A percentile compares a stretch with the other conserved stretches of the same genome.
phyloP scores from a whole-genome alignment of 2,888 invertebrate genomes.

The Lamellibrachia satsuma region DNA sequence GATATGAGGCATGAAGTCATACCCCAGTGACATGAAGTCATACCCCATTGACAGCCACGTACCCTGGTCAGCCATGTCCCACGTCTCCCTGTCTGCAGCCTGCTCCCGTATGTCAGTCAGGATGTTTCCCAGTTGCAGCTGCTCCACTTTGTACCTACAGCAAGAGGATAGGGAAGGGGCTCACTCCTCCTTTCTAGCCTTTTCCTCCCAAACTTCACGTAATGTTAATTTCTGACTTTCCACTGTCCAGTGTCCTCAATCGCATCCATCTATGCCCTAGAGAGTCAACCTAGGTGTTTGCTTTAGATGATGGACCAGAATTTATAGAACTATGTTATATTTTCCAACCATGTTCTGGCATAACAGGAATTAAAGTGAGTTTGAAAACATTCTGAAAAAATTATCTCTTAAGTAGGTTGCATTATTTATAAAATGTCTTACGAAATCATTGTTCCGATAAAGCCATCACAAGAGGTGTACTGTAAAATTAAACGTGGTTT shows the following conservation, averaged over 20 bases:
- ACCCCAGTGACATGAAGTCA: too few species aligned
- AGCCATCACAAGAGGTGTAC: neutral
- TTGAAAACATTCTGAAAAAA: neutral
- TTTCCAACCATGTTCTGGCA: neutral
- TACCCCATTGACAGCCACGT: conserved; percentile 14
- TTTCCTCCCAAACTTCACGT: neutral
- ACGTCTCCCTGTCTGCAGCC: conserved; percentile 55
- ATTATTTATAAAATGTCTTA: neutral
- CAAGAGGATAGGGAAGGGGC: neutral
- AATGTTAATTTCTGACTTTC: neutral
- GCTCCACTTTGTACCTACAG: conserved; percentile 45
- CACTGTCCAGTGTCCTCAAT: neutral
- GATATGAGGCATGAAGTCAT: too few species aligned
- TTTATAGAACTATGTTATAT: too few species aligned
- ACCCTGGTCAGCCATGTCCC: conserved; percentile 64
- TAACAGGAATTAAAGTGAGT: neutral
- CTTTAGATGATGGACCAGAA: too few species aligned
- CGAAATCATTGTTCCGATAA: neutral
- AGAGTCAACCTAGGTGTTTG: too few species aligned
- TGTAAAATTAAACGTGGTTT: neutral
- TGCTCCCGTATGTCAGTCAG: conserved; percentile 52
- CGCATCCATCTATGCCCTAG: too few species aligned
- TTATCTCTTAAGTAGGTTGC: neutral
- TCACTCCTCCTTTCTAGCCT: neutral
- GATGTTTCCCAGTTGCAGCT: conserved; percentile 49